A percentile compares a stretch with the other conserved stretches of the same genome.
Evolutionary conservation across 92 coral and sea anemone species (phyloP).

Genomic region (Porites lobata): DNA sequence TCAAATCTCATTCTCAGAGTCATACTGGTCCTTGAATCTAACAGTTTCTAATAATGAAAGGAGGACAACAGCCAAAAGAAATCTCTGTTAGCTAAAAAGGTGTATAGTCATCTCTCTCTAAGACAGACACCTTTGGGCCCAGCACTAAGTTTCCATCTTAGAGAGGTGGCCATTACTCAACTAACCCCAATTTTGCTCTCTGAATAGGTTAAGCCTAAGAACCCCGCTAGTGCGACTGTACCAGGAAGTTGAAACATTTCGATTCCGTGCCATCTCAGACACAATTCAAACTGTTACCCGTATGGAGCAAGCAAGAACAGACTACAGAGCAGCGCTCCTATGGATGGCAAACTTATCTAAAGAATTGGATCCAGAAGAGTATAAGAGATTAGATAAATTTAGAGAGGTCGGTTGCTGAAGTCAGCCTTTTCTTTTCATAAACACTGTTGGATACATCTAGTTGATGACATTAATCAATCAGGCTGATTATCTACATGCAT

Average conservation of each 20-base stretch:
- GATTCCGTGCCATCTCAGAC: conserved; percentile 96
- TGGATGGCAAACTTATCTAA: conserved; percentile 99
- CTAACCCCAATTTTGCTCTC: no score
- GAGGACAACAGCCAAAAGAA: no score
- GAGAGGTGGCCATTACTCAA: no score
- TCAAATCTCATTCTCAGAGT: no score
- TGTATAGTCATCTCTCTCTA: no score
- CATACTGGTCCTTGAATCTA: no score
- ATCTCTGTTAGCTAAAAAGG: no score
- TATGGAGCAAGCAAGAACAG: conserved; percentile 93
- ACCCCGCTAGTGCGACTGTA: conserved; percentile 96
- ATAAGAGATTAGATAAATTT: conserved; percentile 93
- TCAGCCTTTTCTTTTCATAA: neutral
- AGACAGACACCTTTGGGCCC: no score
- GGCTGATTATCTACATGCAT: no score
- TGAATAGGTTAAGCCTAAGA: conserved; percentile 84
- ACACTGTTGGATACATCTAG: neutral
- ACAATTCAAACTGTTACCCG: conserved; percentile 89
- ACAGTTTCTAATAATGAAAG: no score
- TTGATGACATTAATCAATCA: no score
- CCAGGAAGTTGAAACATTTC: conserved; percentile 97
- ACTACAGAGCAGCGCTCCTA: conserved; percentile 92
- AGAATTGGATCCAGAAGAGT: conserved; percentile 96
- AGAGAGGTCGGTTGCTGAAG: conserved; percentile 81
- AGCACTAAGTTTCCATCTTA: no score